Conservation (phyloP, 2,113 vertebrate genomes). For the Dolichotis patagonum region DNA sequence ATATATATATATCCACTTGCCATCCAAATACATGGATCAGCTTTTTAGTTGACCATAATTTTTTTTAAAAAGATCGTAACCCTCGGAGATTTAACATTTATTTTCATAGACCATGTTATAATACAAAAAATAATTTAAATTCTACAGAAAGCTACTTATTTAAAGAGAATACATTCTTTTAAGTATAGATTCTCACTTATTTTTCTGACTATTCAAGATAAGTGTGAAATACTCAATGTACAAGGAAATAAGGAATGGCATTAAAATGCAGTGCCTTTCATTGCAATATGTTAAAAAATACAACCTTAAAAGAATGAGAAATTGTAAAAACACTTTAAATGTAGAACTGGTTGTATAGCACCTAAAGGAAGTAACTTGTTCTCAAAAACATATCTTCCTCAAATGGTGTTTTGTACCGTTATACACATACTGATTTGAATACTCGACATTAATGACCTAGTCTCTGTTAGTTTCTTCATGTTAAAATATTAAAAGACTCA, state of each 20-base stretch:
- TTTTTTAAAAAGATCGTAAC: background rate
- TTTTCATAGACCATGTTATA: background rate
- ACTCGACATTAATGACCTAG: background rate
- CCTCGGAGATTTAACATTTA: background rate
- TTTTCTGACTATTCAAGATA: background rate
- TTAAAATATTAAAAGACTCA: background rate
- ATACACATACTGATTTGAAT: background rate
- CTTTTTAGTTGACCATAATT: background rate
- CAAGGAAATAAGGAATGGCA: background rate
- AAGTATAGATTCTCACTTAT: background rate
- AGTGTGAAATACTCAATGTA: constrained; percentile 34
- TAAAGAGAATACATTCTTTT: background rate
- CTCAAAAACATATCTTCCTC: background rate
- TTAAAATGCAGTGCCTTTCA: constrained; percentile 42
- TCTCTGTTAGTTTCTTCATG: background rate
- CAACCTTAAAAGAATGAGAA: background rate
- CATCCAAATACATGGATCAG: background rate
- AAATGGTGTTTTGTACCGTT: background rate
- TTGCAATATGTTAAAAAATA: background rate
- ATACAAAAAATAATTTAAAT: background rate
- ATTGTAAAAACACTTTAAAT: background rate
- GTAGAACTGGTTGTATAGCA: background rate
- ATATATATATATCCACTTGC: background rate
- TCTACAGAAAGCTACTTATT: constrained; percentile 16
- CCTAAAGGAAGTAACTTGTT: constrained; percentile 34